phyloP scores from a whole-genome alignment of 2,888 invertebrate genomes.

The Ischnura elegans region DNA sequence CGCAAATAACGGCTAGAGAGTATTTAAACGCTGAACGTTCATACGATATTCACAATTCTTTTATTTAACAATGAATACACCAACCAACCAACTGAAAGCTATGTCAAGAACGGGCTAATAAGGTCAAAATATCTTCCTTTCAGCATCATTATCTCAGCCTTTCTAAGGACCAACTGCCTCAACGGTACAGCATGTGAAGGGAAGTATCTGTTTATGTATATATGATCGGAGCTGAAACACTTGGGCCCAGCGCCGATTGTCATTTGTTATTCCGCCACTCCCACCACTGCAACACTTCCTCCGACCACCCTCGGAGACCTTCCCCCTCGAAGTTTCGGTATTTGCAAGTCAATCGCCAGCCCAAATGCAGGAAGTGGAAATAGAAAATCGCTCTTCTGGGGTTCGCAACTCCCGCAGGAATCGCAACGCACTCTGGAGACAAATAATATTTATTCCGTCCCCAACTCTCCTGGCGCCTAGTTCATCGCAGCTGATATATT shows the following conservation, averaged over 20 bases:
- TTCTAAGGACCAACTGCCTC: too few relatives aligned
- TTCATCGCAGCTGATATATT: neutral
- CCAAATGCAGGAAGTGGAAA: conserved; percentile 35
- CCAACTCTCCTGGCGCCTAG: neutral
- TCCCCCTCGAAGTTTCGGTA: conserved; percentile 8
- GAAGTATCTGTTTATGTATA: too few relatives aligned
- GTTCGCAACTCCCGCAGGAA: neutral
- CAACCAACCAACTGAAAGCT: too few relatives aligned
- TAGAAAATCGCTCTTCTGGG: conserved; percentile 7
- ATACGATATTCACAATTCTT: too few relatives aligned
- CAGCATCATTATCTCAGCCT: too few relatives aligned
- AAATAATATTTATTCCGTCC: neutral
- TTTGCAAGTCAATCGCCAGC: conserved; percentile 57
- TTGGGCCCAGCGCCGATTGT: neutral
- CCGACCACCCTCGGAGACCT: neutral
- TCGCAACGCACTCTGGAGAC: neutral
- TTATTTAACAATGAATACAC: too few relatives aligned
- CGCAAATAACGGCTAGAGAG: too few relatives aligned
- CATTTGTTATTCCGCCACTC: conserved; percentile 14
- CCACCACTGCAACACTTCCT: neutral
- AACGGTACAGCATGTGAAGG: too few relatives aligned
- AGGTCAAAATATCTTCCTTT: too few relatives aligned
- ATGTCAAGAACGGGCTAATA: too few relatives aligned
- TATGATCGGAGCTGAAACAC: too few relatives aligned
- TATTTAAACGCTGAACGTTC: too few relatives aligned